A percentile compares a stretch with the other conserved stretches of the same genome.
These are phyloP conservation scores for Saguinus midas DNA, from an alignment of 2,113 vertebrate species.

Conservation along the genomic window DNA sequence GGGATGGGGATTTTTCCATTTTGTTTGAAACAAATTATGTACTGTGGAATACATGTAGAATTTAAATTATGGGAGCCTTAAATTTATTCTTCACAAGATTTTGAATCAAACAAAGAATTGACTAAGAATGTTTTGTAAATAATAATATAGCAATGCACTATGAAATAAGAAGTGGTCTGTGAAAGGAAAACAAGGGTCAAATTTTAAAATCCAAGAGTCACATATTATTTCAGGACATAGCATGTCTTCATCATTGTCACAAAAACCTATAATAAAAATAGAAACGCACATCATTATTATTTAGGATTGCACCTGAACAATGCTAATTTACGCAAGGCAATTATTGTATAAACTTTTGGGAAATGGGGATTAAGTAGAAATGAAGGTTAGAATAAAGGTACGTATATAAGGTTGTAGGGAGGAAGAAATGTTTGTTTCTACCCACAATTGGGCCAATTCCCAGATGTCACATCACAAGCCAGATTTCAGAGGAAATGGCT, in stretches of 20 bases:
- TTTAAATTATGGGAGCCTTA: not conserved
- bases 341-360: not conserved
- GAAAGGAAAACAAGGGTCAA: not conserved
- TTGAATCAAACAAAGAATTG: not conserved
- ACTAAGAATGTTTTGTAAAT: not conserved
- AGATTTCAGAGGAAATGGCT: constrained; percentile 20
- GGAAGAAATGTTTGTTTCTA: not conserved
- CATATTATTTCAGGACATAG: not conserved
- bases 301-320: not conserved
- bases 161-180: not conserved
- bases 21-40: not conserved
- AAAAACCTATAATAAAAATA: not conserved
- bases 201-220: not conserved
- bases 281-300: not conserved
- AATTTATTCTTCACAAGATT: not conserved
- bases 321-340: not conserved
- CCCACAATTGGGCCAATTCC: not conserved
- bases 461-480: not conserved
- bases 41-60: not conserved
- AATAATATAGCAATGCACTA: not conserved
- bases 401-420: not conserved
- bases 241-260: not conserved
- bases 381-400: not conserved
- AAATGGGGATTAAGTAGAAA: not conserved
- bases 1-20: not conserved